phyloP scores from a whole-genome alignment of 2,797 vertebrate species.

The Aplochiton taeniatus region DNA sequence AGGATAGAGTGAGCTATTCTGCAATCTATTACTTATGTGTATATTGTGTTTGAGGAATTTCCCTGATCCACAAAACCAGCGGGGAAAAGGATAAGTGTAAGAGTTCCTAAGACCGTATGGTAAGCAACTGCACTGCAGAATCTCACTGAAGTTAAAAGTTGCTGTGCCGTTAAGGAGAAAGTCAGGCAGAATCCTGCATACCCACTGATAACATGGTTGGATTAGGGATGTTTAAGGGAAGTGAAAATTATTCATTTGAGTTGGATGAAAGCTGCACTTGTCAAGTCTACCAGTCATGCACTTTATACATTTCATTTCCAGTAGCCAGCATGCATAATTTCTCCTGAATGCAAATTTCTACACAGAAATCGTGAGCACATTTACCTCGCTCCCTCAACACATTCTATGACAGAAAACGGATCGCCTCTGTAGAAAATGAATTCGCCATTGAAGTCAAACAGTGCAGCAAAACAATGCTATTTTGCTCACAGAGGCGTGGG shows the following conservation, averaged over 20 bases:
- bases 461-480: slow-evolving; percentile 69
- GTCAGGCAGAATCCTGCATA: slow-evolving; percentile 79
- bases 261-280: slow-evolving; percentile 84
- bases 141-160: slow-evolving; percentile 75
- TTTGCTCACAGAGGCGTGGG: slow-evolving; percentile 65
- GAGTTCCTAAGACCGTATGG: slow-evolving; percentile 71
- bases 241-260: slow-evolving; percentile 85
- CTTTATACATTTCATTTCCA: slow-evolving; percentile 83
- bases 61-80: slow-evolving; percentile 81
- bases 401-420: slow-evolving; percentile 72
- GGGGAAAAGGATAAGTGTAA: slow-evolving; percentile 62
- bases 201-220: slow-evolving; percentile 82
- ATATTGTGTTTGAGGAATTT: slow-evolving; percentile 80
- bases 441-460: slow-evolving; percentile 35
- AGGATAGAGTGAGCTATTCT: slow-evolving; percentile 73
- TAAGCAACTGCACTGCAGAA: slow-evolving; percentile 71
- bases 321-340: slow-evolving; percentile 79
- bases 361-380: slow-evolving; percentile 73
- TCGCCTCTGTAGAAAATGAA: slow-evolving; percentile 58
- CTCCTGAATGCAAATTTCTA: slow-evolving; percentile 79
- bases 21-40: slow-evolving; percentile 76
- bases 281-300: slow-evolving; percentile 82
- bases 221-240: slow-evolving; percentile 85
- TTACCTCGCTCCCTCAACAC: slow-evolving; percentile 68
- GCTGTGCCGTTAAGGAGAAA: slow-evolving; percentile 71